Conservation (phyloP, 2,888 invertebrate genomes). For the Crematogaster levior region DNA sequence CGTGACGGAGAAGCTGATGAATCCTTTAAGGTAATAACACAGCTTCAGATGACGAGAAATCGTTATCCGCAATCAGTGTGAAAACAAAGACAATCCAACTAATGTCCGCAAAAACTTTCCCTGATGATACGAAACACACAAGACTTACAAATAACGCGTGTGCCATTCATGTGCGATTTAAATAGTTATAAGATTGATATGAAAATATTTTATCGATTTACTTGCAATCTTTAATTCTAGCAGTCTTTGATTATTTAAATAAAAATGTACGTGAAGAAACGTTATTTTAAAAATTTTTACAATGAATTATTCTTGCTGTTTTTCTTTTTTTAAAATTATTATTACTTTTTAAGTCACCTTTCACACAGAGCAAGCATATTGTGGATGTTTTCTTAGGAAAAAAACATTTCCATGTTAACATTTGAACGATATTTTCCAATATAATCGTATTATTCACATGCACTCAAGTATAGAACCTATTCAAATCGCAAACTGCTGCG, state of each 20-base stretch:
- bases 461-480: slow-evolving; percentile 22
- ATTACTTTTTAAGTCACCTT: background rate
- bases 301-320: background rate
- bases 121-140: background rate
- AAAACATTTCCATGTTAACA: background rate
- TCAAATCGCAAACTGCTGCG: slow-evolving; percentile 1
- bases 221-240: background rate
- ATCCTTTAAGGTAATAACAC: slow-evolving; percentile 87
- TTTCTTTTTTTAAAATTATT: background rate
- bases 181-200: background rate
- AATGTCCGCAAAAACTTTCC: background rate
- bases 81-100: slow-evolving; percentile 26
- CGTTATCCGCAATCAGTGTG: slow-evolving; percentile 2
- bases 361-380: background rate
- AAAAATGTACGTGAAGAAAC: background rate
- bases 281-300: background rate
- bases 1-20: slow-evolving; percentile 89
- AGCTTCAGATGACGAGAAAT: slow-evolving; percentile 33
- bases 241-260: background rate
- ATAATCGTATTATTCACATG: slow-evolving; percentile 4
- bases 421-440: background rate
- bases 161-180: background rate
- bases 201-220: background rate
- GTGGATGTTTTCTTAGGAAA: background rate
- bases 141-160: background rate